Evolutionary conservation across 2,888 invertebrate genomes (phyloP).

Genomic region (Smittia aterrima): DNA sequence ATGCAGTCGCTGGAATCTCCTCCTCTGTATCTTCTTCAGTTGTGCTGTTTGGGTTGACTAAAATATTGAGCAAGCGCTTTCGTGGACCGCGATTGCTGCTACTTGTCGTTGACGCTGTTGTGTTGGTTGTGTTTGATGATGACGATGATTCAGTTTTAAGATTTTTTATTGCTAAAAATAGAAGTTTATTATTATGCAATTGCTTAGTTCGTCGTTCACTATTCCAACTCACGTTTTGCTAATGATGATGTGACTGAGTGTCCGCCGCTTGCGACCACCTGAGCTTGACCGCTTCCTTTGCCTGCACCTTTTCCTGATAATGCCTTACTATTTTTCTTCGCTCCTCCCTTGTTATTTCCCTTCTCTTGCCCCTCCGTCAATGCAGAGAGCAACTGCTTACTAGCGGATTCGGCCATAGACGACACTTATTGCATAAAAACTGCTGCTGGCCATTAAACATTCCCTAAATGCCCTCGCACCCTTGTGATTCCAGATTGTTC

Average conservation of each 20-base stretch:
- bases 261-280: neutral
- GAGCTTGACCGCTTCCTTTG: neutral
- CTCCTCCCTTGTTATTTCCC: conserved; percentile 17
- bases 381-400: conserved; percentile 71
- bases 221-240: conserved; percentile 30
- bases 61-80: conserved; percentile 40
- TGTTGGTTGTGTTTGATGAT: neutral
- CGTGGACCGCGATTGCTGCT: neutral
- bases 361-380: conserved; percentile 62
- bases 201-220: neutral
- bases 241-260: conserved; percentile 31
- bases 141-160: conserved; percentile 13
- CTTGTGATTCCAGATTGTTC: neutral
- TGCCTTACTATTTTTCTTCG: conserved; percentile 44
- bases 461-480: conserved; percentile 46
- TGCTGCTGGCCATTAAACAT: conserved; percentile 57
- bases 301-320: conserved; percentile 41
- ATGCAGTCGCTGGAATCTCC: neutral
- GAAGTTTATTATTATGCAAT: neutral
- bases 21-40: conserved; percentile 34
- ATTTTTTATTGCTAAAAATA: conserved; percentile 21
- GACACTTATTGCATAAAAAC: conserved; percentile 68
- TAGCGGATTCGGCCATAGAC: conserved; percentile 91
- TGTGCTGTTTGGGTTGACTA: conserved; percentile 35
- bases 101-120: neutral